Base-by-base conservation (phyloP, 2,888 invertebrate genomes). In the Cryptus viduatorius region DNA sequence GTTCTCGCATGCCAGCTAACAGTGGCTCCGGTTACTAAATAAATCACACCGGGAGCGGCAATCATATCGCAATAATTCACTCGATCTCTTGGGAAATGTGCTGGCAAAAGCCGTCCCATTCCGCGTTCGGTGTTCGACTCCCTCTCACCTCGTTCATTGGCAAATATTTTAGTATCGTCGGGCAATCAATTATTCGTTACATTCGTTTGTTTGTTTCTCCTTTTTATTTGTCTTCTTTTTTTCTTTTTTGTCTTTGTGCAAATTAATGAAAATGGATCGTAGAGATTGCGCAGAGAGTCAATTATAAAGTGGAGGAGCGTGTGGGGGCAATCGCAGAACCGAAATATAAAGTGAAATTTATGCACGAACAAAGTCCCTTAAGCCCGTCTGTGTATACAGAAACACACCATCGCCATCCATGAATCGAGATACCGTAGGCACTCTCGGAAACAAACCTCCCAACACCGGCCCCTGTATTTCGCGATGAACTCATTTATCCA, bases 401-500 rank as follows among this genome's bases (percentile, higher is more conserved):
- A 46, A 37, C 37, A 8, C 29, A 46, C 56, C 48, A 29, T 76
- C 19, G 10, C 29, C 65, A 31, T 19, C 59, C 53, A 29, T 69
- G 69, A 44, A 68, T 16, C 61, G 75, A 48, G 64, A 46, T 61
- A 7, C 50, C 12, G 19, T 48, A 48, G 75, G 46, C 10, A 31
- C 37, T 48, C 61, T 48, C 10, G 29, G 14, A 42, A 78, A 78
- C 65, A 50, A 50, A 56, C 64, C 69, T 64, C 14, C 65, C 42
- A 16, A 44, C 46, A 69, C 65, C 67, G 72, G 68, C 53, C 82
- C 73, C 78, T 37, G 50, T 68, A 37, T 37, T 24, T 79, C 7
- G 83, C 88, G 85, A 89, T 87, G 88, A 86, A 89, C 89, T 89
- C 92, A 88, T 92, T 91, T 89, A 92, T 91, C 88, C 86, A 80